Conservation (phyloP, 2,113 vertebrate species). For the Pluvialis apricaria region DNA sequence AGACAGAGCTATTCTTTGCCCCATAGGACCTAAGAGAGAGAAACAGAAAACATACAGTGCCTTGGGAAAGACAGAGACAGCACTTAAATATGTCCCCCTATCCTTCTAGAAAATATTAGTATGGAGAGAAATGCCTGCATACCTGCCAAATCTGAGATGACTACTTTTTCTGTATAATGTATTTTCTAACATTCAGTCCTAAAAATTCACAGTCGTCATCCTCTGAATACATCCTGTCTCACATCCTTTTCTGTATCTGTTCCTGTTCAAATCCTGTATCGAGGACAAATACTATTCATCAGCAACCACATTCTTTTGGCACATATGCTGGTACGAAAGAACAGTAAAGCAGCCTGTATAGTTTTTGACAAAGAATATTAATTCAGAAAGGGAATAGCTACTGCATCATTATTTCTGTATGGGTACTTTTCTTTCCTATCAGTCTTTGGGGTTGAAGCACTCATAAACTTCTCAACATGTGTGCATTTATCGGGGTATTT, state of each 20-base stretch:
- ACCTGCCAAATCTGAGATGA: neutral
- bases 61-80: neutral
- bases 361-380: neutral
- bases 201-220: neutral
- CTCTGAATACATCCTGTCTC: neutral
- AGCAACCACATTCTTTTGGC: neutral
- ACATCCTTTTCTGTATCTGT: neutral
- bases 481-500: neutral
- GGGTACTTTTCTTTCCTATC: neutral
- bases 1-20: neutral
- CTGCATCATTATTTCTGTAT: neutral
- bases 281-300: neutral
- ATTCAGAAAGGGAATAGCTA: neutral
- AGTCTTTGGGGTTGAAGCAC: neutral
- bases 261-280: neutral
- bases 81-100: neutral
- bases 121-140: neutral
- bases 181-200: neutral
- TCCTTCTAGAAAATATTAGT: neutral
- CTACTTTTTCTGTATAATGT: neutral
- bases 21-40: neutral
- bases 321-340: neutral
- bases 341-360: neutral
- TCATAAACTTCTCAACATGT: neutral
- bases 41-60: neutral